Base-by-base conservation (phyloP, 2,797 vertebrate species). In the Helostoma temminkii region DNA sequence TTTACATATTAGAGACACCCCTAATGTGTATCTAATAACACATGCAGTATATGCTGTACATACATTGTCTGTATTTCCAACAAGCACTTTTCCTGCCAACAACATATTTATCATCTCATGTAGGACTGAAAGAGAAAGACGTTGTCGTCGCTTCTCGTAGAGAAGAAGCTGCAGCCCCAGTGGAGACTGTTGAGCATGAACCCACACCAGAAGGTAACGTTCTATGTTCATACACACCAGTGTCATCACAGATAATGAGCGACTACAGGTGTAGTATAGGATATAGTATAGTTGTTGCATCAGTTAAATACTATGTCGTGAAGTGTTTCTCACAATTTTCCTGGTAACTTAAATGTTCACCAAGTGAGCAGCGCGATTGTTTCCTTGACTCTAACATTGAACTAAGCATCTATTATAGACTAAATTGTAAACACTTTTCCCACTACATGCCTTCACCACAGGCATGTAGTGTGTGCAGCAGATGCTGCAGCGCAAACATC, bases 121-220 rank as follows among this genome's bases (percentile, higher is more conserved):
- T 86, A 95, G 94, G 93, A 58, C 81, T 95, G 72, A 93, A 92
- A 85, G 93, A 94, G 54, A 93, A 91, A 61, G 60, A 47, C 5
- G 79, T 76, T 0, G 80, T 84, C 8, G 60, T 83, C 57, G 48
- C 73, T 1, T 14, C 83, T 34, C 71, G 22, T 42, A 75, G 56
- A 0, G 74, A 84, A n/a, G 73, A 84, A n/a, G 60, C 65, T 3
- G 53, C 85, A 1, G 60, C 71, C 19, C 65, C 81, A 14, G 76
- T 21, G 66, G 78, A 90, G 43, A 34, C 69, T 1, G 5, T 68
- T 9, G 77, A 76, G 48, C 59, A 62, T 2, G 82, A 85, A 67
- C 45, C 53, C 0, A 52, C 71, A 53, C 72, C 76, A 50, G 81
- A 92, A 92, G 93, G 93, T 94, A 89, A 30, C 26, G 22, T 22